Conservation (phyloP, 2,113 vertebrate genomes). For the Myiozetetes cayanensis region DNA sequence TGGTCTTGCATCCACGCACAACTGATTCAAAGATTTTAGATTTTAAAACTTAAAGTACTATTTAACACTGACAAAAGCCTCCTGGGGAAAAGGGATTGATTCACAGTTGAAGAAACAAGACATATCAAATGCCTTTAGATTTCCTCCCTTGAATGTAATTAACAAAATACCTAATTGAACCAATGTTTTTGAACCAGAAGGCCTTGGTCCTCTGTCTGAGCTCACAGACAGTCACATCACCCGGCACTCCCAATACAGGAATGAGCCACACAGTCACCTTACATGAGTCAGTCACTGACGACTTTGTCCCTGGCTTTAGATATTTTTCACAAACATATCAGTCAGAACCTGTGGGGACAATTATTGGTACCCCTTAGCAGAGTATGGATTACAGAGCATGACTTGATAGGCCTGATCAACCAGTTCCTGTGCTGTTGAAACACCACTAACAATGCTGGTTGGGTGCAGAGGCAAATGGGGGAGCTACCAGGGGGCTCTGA, state of each 20-base stretch:
- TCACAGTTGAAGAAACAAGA: not conserved
- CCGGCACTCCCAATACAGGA: not conserved
- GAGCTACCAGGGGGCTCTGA: not conserved
- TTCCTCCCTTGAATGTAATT: not conserved
- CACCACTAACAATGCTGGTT: rapidly evolving
- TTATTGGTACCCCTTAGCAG: not conserved
- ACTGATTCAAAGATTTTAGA: not conserved
- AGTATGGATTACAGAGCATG: not conserved
- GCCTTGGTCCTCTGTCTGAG: not conserved
- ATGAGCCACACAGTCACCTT: not conserved
- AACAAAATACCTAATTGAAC: not conserved
- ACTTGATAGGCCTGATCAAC: not conserved
- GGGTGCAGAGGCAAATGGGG: not conserved
- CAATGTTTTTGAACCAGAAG: not conserved
- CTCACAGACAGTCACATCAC: not conserved
- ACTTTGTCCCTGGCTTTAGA: not conserved
- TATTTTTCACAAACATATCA: not conserved
- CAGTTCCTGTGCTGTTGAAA: not conserved
- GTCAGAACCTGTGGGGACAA: not conserved
- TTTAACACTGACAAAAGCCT: not conserved
- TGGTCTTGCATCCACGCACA: not conserved
- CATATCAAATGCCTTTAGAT: not conserved
- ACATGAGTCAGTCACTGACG: not conserved
- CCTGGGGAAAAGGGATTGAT: not conserved
- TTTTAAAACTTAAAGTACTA: not conserved